Conservation (phyloP, 1,140 invertebrate genomes). For the Globodera ellingtonae region DNA sequence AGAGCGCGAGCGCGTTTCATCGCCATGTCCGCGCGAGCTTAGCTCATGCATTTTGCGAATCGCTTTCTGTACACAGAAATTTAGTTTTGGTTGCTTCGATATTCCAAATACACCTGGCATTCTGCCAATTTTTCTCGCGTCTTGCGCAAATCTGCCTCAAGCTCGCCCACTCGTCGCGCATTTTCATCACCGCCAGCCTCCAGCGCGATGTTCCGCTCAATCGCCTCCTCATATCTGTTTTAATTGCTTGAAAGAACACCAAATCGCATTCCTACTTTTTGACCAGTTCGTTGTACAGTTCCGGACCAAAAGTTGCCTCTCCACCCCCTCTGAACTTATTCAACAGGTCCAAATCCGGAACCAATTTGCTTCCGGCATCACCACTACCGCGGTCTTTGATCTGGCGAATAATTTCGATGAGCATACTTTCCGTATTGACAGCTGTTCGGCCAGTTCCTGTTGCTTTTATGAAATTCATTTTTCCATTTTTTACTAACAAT, state of each 20-base stretch:
- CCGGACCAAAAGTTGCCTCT: constrained; percentile 43
- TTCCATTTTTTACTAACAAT: not conserved
- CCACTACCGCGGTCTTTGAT: constrained; percentile 39
- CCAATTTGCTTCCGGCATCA: constrained; percentile 24
- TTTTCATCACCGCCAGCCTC: constrained; percentile 64
- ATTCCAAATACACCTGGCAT: constrained; percentile 42
- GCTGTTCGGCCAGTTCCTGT: constrained; percentile 30
- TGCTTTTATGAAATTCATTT: not conserved
- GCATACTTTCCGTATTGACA: constrained; percentile 48
- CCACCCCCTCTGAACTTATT: constrained; percentile 38
- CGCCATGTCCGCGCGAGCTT: constrained; percentile 40
- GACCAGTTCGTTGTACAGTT: constrained; percentile 63
- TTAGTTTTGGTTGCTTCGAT: not conserved
- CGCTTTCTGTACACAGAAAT: constrained; percentile 37
- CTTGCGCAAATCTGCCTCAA: constrained; percentile 58
- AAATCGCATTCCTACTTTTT: constrained; percentile 53
- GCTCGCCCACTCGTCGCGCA: constrained; percentile 56
- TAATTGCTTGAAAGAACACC: not conserved
- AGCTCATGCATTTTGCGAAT: constrained; percentile 60
- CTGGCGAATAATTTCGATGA: constrained; percentile 52
- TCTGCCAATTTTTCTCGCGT: constrained; percentile 57
- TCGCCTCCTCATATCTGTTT: constrained; percentile 61
- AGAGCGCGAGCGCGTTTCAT: constrained; percentile 54
- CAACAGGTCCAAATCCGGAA: constrained; percentile 49
- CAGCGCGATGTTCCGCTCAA: constrained; percentile 63